Evolutionary conservation across 2,113 vertebrate species (phyloP).

Genomic region (Fregata magnificens): DNA sequence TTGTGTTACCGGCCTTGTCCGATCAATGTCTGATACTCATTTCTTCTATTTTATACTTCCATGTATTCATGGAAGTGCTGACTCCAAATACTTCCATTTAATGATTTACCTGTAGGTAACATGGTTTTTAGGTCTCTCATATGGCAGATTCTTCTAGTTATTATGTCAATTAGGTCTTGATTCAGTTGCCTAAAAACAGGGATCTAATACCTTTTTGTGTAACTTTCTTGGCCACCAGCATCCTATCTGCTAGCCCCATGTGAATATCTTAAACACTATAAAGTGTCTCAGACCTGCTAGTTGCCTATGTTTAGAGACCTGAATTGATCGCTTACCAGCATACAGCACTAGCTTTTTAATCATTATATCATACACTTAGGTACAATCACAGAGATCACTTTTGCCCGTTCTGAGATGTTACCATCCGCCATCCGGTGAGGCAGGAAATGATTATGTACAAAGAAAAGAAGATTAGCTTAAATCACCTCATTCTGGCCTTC

Average conservation of each 20-base stretch:
- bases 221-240: not conserved
- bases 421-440: not conserved
- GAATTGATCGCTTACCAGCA: not conserved
- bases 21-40: not conserved
- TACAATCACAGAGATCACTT: fast-evolving
- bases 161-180: not conserved
- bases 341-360: not conserved
- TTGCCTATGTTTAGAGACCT: not conserved
- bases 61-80: not conserved
- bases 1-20: not conserved
- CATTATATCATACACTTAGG: not conserved
- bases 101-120: not conserved
- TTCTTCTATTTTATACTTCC: not conserved
- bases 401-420: not conserved
- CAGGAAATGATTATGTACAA: not conserved
- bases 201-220: not conserved
- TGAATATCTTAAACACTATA: not conserved
- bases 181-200: not conserved
- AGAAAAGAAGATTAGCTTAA: not conserved
- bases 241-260: not conserved
- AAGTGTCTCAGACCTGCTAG: not conserved
- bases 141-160: not conserved
- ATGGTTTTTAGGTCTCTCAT: not conserved
- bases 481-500: not conserved
- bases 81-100: not conserved